Evolutionary conservation across 2,888 invertebrate species (phyloP), one percentile per base, ranked within the genome.

Genomic region (Nineta flava): DNA sequence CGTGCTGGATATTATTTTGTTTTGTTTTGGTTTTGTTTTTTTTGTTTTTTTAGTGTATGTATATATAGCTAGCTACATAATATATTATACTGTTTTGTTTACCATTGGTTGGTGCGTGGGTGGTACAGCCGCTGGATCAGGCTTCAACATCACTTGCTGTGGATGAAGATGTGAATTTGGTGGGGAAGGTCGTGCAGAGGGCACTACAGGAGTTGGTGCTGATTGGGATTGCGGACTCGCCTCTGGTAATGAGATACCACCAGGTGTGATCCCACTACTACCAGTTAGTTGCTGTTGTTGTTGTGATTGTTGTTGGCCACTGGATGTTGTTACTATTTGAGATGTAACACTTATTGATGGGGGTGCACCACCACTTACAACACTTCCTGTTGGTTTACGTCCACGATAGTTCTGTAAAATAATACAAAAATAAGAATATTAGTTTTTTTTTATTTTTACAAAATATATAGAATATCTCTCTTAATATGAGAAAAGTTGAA

Each of bases 21-120:
- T 26, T 26, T 26, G 26, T 26, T 26, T 26, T 26, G 26, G 26
- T 26, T 26, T 26, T 3, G 26, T 26, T 26, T 26, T 26, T 26
- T 26, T 19, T 19, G 19, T 19, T 19, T 19, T 19, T 19, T 26
- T 26, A 26, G 26, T 26, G 26, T 26, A 26, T 19, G 19, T 19
- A 19, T 19, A 19, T 19, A 3, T 7, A 26, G 4, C 4, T 7
- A 26, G 26, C 26, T 6, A 26, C 26, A 7, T 26, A 26, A 26
- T 26, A 26, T 38, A 38, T 38, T 38, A 38, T 38, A 5, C n/a
- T 38, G 44, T 44, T 16, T 17, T 47, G 55, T 61, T 59, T 57
- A 68, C 68, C 68, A 68, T 67, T 49, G 68, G 64, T 57, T 68
- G 67, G 56, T 67, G 67, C 55, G 47, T 66, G 65, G 58, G 65